Evolutionary conservation across 2,888 invertebrate species (phyloP), one percentile per base, ranked within the genome.

Genomic region (Rugalucina vietnamica): DNA sequence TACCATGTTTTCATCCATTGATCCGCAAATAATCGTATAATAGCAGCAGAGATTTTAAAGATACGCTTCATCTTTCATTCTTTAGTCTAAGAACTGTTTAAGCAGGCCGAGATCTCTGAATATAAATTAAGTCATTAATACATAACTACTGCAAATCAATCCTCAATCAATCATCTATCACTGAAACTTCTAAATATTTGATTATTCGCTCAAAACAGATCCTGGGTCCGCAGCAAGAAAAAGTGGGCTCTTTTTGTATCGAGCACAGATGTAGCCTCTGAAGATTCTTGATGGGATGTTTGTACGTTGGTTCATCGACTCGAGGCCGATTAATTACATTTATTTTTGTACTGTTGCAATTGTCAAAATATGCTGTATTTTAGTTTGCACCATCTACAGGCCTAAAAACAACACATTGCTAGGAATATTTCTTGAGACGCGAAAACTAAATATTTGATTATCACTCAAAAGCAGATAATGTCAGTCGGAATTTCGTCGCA

Each of bases 41-140:
- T n/a, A n/a, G n/a, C n/a, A n/a, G n/a, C n/a, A n/a, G n/a, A n/a
- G n/a, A n/a, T n/a, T n/a, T n/a, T n/a, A n/a, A n/a, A n/a, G n/a
- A n/a, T n/a, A n/a, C n/a, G n/a, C n/a, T n/a, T n/a, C n/a, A n/a
- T n/a, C n/a, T n/a, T n/a, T n/a, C n/a, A n/a, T n/a, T n/a, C n/a
- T n/a, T n/a, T n/a, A n/a, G n/a, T n/a, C n/a, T n/a, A n/a, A 71
- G 43, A 43, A 71, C 37, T 43, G 24, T 43, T 43, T 71, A 8
- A 43, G 27, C 27, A 71, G 24, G 37, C 34, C 29, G 12, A 29
- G 80, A 72, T 5, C 54, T 65, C 79, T 86, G 86, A 81, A 86
- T 86, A 86, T 72, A 86, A 86, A 86, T 83, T 77, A 83, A 81
- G 57, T 78, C 83, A 86, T 86, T 86, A 86, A 86, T 86, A 83